phyloP scores from a whole-genome alignment of 2,888 invertebrate genomes.

The Seira sanloemensis region DNA sequence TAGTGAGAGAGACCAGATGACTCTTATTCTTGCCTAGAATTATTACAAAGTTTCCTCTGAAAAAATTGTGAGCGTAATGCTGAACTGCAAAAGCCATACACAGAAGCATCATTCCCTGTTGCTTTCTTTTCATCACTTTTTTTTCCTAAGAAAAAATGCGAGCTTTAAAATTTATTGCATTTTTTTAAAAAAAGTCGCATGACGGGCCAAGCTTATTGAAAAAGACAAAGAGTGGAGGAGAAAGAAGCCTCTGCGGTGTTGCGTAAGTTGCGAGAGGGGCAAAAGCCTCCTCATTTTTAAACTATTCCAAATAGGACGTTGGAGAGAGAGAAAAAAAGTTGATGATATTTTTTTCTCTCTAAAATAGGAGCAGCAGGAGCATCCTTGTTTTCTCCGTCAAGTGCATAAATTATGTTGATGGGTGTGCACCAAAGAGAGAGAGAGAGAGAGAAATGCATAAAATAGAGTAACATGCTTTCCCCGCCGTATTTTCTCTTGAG shows the following conservation, averaged over 20 bases:
- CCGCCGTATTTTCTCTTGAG: slow-evolving; percentile 5
- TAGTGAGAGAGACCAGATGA: background rate
- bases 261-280: too few species aligned
- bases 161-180: slow-evolving; percentile 63
- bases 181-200: too few species aligned
- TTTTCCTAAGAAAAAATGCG: too few species aligned
- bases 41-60: too few species aligned
- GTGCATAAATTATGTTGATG: slow-evolving; percentile 62
- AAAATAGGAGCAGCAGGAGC: too few species aligned
- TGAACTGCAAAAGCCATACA: too few species aligned
- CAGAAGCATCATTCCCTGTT: slow-evolving; percentile 14
- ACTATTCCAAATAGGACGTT: background rate
- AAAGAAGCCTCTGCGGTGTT: too few species aligned
- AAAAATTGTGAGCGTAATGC: too few species aligned
- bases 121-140: slow-evolving; percentile 4
- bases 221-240: too few species aligned
- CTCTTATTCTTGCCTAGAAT: background rate
- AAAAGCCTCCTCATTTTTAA: background rate
- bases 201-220: slow-evolving; percentile 50
- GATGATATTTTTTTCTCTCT: too few species aligned
- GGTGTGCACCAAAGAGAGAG: slow-evolving; percentile 41
- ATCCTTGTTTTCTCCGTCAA: background rate
- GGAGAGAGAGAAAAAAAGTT: background rate
- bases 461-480: background rate
- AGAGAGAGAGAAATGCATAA: too few species aligned